These are phyloP conservation scores for Parazoanthus atlanticus DNA, from an alignment of 92 coral and sea anemone species.

Conservation along the genomic window DNA sequence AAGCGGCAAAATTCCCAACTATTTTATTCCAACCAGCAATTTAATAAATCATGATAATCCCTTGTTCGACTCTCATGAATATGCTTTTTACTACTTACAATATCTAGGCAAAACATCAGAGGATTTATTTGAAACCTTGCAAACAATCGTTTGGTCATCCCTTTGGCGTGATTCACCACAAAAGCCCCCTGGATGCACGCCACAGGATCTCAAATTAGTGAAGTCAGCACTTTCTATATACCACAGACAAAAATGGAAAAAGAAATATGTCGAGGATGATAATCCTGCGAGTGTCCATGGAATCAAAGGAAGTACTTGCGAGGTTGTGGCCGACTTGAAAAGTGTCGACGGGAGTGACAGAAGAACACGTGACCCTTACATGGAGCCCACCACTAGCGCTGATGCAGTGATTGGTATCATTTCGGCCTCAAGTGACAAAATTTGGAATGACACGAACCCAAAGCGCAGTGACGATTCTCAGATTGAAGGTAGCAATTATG, in stretches of 20 bases:
- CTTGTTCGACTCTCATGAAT: neutral
- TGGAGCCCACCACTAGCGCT: no score
- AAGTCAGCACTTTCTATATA: neutral
- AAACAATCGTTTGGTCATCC: neutral
- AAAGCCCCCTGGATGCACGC: neutral
- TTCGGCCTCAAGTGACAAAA: no score
- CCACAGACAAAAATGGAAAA: neutral
- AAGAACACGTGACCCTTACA: no score
- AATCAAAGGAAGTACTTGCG: no score
- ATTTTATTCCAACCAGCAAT: conserved; percentile 13
- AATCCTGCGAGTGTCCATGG: no score
- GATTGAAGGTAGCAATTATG: no score
- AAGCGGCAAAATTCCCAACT: neutral
- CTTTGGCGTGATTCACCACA: neutral
- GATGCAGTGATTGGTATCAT: no score
- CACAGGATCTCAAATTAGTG: neutral
- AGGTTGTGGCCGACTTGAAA: no score
- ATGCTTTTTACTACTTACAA: neutral
- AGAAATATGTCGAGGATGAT: no score
- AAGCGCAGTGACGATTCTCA: no score
- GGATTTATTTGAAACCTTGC: neutral
- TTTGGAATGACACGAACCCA: no score
- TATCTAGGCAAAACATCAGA: neutral
- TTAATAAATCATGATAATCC: neutral
- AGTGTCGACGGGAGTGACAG: no score